These are phyloP conservation scores for Hipparchia semele DNA, from an alignment of 2,888 invertebrate species.

Conservation along the genomic window DNA sequence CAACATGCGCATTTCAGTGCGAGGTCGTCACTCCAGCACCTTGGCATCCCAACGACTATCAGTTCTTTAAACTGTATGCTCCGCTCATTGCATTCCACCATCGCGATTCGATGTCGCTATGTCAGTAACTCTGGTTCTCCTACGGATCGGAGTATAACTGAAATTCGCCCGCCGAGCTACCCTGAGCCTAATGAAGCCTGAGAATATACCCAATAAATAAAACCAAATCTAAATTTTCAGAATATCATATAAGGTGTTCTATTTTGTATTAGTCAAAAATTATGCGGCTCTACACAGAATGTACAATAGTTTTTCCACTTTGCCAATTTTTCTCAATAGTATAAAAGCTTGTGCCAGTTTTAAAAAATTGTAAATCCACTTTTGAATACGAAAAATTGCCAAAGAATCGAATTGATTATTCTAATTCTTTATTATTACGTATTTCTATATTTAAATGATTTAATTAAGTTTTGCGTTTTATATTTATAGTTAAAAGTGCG, in stretches of 20 bases:
- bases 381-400: conserved; percentile 78
- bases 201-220: too few relatives aligned
- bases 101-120: too few relatives aligned
- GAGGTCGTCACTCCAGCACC: too few relatives aligned
- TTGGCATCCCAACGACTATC: too few relatives aligned
- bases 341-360: conserved; percentile 69
- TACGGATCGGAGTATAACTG: too few relatives aligned
- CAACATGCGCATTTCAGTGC: too few relatives aligned
- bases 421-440: conserved; percentile 49
- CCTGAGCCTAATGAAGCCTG: too few relatives aligned
- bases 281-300: conserved; percentile 50
- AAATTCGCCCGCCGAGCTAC: too few relatives aligned
- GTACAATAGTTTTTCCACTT: conserved; percentile 69
- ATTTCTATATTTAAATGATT: conserved; percentile 25
- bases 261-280: conserved; percentile 15
- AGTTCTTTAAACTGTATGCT: too few relatives aligned
- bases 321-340: conserved; percentile 76
- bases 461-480: conserved; percentile 16
- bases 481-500: not conserved
- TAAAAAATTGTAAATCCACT: conserved; percentile 80
- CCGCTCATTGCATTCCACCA: too few relatives aligned
- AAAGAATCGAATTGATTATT: conserved; percentile 77
- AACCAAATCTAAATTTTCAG: not conserved
- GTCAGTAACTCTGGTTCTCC: too few relatives aligned
- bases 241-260: not conserved